Percentiles rank a stretch among this genome's conserved stretches.
These are phyloP conservation scores for Spodoptera litura DNA, from an alignment of 1,140 invertebrate species.

Conservation along the genomic window DNA sequence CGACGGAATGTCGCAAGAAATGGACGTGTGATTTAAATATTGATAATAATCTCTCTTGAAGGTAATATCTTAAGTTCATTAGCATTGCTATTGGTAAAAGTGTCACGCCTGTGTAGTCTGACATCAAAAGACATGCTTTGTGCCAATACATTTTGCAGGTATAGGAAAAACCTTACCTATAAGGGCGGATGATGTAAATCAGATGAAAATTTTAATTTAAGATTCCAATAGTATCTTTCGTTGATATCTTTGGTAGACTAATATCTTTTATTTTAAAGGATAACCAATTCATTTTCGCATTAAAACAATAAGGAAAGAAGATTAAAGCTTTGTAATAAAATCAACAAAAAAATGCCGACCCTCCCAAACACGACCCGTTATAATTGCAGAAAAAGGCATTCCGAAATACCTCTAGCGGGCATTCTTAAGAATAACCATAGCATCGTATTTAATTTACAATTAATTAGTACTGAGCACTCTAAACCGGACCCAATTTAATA, in stretches of 20 bases:
- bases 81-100: neutral
- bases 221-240: too few relatives aligned
- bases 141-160: neutral
- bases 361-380: neutral
- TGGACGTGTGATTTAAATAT: neutral
- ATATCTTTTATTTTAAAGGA: too few relatives aligned
- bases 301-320: too few relatives aligned
- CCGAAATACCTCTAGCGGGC: neutral
- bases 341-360: neutral
- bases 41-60: neutral
- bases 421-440: neutral
- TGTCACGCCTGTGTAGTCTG: too few relatives aligned
- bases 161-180: too few relatives aligned
- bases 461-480: neutral
- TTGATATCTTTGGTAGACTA: too few relatives aligned
- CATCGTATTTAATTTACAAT: slow-evolving; percentile 3
- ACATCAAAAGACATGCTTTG: neutral
- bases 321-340: neutral
- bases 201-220: too few relatives aligned
- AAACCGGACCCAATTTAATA: slow-evolving; percentile 17
- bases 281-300: too few relatives aligned
- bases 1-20: slow-evolving; percentile 6
- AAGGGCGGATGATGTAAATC: too few relatives aligned
- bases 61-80: slow-evolving; percentile 19
- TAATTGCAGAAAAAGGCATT: slow-evolving; percentile 1